Conservation (phyloP, 2,888 invertebrate species). For the Encarsia formosa region DNA sequence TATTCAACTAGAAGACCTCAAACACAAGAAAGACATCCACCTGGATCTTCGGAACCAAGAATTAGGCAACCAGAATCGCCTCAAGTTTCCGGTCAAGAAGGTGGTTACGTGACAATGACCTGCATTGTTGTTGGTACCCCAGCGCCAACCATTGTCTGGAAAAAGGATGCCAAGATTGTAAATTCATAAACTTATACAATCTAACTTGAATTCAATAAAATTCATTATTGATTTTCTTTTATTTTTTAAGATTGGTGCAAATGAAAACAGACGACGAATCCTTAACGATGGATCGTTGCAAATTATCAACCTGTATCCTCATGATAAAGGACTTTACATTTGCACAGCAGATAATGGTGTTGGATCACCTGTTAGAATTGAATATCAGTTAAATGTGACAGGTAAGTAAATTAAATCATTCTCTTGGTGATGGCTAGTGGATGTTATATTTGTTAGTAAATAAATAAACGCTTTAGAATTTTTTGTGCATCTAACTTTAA, state of each 20-base stretch:
- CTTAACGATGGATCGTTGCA: constrained; percentile 72
- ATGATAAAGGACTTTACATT: constrained; percentile 80
- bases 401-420: too few species aligned
- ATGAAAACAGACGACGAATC: constrained; percentile 68
- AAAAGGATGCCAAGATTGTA: constrained; percentile 67
- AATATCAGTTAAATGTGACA: constrained; percentile 67
- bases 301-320: constrained; percentile 73
- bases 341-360: constrained; percentile 80
- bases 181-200: constrained; percentile 19
- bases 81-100: constrained; percentile 65
- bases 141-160: constrained; percentile 74
- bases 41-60: constrained; percentile 38
- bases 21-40: constrained; percentile 47
- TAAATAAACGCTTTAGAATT: too few species aligned
- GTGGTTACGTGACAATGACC: constrained; percentile 67
- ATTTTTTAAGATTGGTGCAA: constrained; percentile 65
- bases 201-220: background rate
- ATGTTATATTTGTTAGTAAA: too few species aligned
- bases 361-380: constrained; percentile 64
- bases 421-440: too few species aligned
- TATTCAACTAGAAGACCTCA: constrained; percentile 29
- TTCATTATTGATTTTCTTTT: background rate
- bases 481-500: too few species aligned
- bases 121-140: constrained; percentile 78
- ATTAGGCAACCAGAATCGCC: constrained; percentile 54